Evolutionary conservation across 2,113 vertebrate species (phyloP).

Genomic region (Canis aureus): DNA sequence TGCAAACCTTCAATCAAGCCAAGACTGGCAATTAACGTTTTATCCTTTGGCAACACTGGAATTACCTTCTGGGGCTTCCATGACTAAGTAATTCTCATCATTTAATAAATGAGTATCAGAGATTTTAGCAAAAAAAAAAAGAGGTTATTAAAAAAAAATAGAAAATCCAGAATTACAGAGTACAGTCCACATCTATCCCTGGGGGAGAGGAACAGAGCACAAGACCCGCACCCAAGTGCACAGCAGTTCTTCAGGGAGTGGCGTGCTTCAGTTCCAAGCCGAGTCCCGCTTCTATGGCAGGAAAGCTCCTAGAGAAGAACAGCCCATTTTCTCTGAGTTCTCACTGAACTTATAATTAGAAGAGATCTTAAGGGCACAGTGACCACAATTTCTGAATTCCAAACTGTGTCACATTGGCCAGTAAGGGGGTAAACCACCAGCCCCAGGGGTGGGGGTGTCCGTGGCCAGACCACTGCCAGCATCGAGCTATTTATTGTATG

Average conservation of each 20-base stretch:
- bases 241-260: accelerated
- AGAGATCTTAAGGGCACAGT: not conserved
- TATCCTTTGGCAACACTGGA: conserved; percentile 29
- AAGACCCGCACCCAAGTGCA: not conserved
- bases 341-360: not conserved
- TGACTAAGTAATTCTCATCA: not conserved
- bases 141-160: not conserved
- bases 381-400: not conserved
- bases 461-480: not conserved
- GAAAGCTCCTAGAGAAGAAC: not conserved
- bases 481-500: not conserved
- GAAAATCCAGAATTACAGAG: not conserved
- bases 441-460: not conserved
- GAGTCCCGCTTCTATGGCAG: not conserved
- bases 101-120: not conserved
- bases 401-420: not conserved
- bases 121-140: conserved; percentile 26
- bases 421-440: not conserved
- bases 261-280: not conserved
- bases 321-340: not conserved
- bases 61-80: not conserved
- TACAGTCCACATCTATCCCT: not conserved
- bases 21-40: conserved; percentile 18
- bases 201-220: not conserved
- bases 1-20: not conserved